Conservation (phyloP, 2,888 invertebrate genomes). For the Mesorhabditis spiculigera region DNA sequence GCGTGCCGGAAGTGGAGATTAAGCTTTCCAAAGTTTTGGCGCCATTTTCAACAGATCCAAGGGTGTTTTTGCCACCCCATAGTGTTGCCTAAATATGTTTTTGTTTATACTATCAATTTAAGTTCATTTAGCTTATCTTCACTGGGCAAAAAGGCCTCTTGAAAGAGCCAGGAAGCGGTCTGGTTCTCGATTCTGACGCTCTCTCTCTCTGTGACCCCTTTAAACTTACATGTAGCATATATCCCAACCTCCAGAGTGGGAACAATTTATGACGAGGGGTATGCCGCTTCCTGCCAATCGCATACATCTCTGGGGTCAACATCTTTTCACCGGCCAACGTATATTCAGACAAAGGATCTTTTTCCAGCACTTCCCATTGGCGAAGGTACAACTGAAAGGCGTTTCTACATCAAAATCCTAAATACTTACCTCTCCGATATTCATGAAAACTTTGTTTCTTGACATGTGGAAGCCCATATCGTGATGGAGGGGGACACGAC, state of each 20-base stretch:
- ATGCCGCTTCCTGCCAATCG: conserved; percentile 21
- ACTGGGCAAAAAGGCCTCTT: too few species aligned
- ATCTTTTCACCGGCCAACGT: conserved; percentile 41
- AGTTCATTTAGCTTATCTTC: too few species aligned
- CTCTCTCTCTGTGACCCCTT: too few species aligned
- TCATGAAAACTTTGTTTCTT: conserved; percentile 60
- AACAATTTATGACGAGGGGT: neutral
- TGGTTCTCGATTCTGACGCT: too few species aligned
- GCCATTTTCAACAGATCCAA: neutral
- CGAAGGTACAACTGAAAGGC: conserved; percentile 61
- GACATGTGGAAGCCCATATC: conserved; percentile 24
- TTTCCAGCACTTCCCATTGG: conserved; percentile 48
- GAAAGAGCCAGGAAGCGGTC: too few species aligned
- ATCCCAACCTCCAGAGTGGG: conserved; percentile 9
- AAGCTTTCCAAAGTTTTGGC: neutral
- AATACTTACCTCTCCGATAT: conserved; percentile 56
- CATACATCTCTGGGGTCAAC: conserved; percentile 42
- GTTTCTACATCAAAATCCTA: conserved; percentile 5
- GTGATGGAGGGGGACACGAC: conserved; percentile 21
- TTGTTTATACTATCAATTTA: too few species aligned
- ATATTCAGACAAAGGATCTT: conserved; percentile 45
- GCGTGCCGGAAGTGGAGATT: neutral
- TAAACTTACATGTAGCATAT: neutral
- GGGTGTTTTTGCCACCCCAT: neutral
- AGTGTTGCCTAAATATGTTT: neutral